Percentiles rank a stretch among this genome's conserved stretches.
Conservation (phyloP, 2,113 vertebrate species). For the Amblyopsis rosae region DNA sequence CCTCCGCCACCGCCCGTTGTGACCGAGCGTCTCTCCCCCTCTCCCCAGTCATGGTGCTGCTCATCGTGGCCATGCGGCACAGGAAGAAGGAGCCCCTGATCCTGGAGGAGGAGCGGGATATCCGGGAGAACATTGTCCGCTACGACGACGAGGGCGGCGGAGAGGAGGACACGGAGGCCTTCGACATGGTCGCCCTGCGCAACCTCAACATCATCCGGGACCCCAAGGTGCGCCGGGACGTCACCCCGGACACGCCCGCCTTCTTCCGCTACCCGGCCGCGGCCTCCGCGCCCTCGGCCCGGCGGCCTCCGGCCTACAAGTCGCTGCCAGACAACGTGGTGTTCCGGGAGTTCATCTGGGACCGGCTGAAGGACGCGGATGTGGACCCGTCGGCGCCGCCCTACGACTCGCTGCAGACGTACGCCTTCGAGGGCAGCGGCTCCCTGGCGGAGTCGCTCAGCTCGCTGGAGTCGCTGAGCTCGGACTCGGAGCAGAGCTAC, state of each 20-base stretch:
- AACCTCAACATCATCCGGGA: constrained; percentile 91
- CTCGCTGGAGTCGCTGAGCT: constrained; percentile 91
- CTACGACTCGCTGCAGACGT: constrained; percentile 95
- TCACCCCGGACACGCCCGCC: constrained; percentile 90
- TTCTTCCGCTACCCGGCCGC: constrained; percentile 80
- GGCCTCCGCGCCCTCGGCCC: constrained; percentile 30
- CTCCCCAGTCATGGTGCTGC: constrained; percentile 86
- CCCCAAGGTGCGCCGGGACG: constrained; percentile 84
- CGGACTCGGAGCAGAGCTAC: constrained; percentile 96
- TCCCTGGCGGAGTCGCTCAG: constrained; percentile 93
- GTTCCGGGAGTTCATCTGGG: constrained; percentile 97
- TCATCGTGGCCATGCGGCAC: constrained; percentile 89
- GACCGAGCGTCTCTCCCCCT: constrained; percentile 38
- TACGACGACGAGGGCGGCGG: constrained; percentile 96
- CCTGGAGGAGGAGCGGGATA: constrained; percentile 92
- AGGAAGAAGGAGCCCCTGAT: constrained; percentile 92
- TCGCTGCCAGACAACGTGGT: constrained; percentile 91
- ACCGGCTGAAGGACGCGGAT: constrained; percentile 91
- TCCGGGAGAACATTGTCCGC: constrained; percentile 93
- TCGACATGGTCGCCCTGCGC: constrained; percentile 92
- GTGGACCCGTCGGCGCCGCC: constrained; percentile 89
- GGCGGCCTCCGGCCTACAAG: constrained; percentile 82
- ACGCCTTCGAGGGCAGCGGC: constrained; percentile 91
- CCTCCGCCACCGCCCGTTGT: background rate
- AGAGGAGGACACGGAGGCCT: constrained; percentile 96